Evolutionary conservation across 2,113 vertebrate species (phyloP).

Genomic region (Platycercus adscitus): DNA sequence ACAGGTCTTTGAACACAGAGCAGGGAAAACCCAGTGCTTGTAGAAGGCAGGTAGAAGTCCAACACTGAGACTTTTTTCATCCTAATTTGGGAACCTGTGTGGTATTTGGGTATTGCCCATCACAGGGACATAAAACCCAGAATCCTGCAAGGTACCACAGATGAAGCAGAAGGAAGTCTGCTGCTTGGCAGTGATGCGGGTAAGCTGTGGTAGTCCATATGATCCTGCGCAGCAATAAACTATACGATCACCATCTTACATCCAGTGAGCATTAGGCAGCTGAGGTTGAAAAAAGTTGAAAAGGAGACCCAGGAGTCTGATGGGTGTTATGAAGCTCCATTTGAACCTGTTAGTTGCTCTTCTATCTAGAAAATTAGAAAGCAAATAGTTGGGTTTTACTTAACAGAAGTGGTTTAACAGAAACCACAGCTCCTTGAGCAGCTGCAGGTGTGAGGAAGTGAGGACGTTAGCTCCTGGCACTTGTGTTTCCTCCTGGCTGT

Average conservation of each 20-base stretch:
- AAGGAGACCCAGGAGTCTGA: neutral
- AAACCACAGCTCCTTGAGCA: neutral
- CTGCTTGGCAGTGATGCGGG: neutral
- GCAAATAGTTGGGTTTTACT: neutral
- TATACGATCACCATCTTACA: accelerated
- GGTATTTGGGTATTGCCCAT: neutral
- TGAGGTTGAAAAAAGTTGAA: neutral
- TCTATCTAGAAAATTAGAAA: neutral
- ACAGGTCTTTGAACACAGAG: neutral
- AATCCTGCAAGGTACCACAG: neutral
- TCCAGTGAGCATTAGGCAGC: neutral
- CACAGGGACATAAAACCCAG: neutral
- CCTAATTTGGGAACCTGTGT: neutral
- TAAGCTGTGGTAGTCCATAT: neutral
- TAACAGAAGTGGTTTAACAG: neutral
- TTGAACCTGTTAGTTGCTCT: neutral
- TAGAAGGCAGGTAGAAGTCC: neutral
- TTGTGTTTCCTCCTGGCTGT: neutral
- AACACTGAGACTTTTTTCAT: accelerated
- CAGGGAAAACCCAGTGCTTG: neutral
- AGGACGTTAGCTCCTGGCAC: neutral
- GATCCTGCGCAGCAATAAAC: neutral
- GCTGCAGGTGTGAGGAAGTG: neutral
- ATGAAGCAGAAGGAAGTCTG: neutral
- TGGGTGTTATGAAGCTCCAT: neutral